Conservation (phyloP, 2,797 vertebrate genomes). For the Microctenopoma lineatum region DNA sequence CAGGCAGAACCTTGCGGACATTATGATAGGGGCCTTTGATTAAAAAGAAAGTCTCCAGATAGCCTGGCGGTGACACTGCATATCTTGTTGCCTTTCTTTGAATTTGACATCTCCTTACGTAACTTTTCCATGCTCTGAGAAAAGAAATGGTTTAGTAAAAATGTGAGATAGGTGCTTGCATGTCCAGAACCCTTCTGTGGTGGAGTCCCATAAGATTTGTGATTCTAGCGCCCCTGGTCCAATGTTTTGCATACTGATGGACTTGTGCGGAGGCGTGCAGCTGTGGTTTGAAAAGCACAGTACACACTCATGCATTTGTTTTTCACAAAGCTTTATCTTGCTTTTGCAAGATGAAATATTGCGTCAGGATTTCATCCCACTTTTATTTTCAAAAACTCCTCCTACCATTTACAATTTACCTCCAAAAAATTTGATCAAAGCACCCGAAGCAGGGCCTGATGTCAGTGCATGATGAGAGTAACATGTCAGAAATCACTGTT, state of each 20-base stretch:
- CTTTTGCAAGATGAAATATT: slow-evolving; percentile 63
- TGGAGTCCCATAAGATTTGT: slow-evolving; percentile 60
- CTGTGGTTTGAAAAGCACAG: slow-evolving; percentile 42
- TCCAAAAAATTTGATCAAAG: slow-evolving; percentile 55
- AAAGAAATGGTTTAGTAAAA: slow-evolving; percentile 63
- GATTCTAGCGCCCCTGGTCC: slow-evolving; percentile 57
- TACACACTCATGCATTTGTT: slow-evolving; percentile 41
- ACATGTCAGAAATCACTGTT: slow-evolving; percentile 56
- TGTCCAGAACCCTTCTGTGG: slow-evolving; percentile 58
- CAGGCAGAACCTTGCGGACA: slow-evolving; percentile 58
- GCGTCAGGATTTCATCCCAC: slow-evolving; percentile 63
- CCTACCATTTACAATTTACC: slow-evolving; percentile 57
- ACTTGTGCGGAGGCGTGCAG: slow-evolving; percentile 57
- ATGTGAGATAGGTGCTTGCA: slow-evolving; percentile 64
- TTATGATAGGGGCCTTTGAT: slow-evolving; percentile 67
- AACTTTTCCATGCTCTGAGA: slow-evolving; percentile 34
- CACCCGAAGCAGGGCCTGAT: slow-evolving; percentile 19
- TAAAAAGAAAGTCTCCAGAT: slow-evolving; percentile 66
- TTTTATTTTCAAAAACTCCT: slow-evolving; percentile 57
- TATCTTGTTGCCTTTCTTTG: slow-evolving; percentile 53
- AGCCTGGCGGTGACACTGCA: slow-evolving; percentile 62
- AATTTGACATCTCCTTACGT: slow-evolving; percentile 65
- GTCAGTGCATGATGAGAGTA: slow-evolving; percentile 45
- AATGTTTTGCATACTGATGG: slow-evolving; percentile 73
- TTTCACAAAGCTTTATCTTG: slow-evolving; percentile 62